phyloP scores from a whole-genome alignment of 2,888 invertebrate species.

The Unio delphinus region DNA sequence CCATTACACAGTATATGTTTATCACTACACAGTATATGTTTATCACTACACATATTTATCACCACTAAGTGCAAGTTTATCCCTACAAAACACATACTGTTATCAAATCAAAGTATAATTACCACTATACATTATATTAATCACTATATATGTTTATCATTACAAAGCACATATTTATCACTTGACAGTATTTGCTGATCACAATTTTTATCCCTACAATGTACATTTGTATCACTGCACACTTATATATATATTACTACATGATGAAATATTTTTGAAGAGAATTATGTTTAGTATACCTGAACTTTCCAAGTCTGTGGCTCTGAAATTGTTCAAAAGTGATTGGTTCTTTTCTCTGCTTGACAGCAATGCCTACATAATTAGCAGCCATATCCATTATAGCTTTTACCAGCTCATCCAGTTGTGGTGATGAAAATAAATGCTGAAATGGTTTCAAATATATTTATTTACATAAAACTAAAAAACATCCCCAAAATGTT shows the following conservation, averaged over 20 bases:
- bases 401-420: slow-evolving; percentile 89
- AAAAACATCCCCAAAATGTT: too few species aligned
- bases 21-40: too few species aligned
- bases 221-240: background rate
- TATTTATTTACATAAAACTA: background rate
- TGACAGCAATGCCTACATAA: slow-evolving; percentile 87
- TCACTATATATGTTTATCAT: too few species aligned
- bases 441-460: slow-evolving; percentile 75
- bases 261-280: background rate
- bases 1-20: too few species aligned
- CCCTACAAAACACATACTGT: too few species aligned
- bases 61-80: too few species aligned
- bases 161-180: too few species aligned
- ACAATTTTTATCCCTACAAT: background rate
- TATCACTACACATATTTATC: too few species aligned
- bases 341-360: slow-evolving; percentile 86
- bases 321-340: slow-evolving; percentile 88
- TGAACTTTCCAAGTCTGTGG: slow-evolving; percentile 92
- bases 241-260: too few species aligned
- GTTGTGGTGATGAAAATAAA: slow-evolving; percentile 88
- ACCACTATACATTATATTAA: too few species aligned
- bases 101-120: too few species aligned
- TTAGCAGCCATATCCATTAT: slow-evolving; percentile 86
- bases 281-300: slow-evolving; percentile 74
- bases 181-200: too few species aligned